Base-by-base conservation (phyloP, 2,888 invertebrate species). In the Clusia tigrina region DNA sequence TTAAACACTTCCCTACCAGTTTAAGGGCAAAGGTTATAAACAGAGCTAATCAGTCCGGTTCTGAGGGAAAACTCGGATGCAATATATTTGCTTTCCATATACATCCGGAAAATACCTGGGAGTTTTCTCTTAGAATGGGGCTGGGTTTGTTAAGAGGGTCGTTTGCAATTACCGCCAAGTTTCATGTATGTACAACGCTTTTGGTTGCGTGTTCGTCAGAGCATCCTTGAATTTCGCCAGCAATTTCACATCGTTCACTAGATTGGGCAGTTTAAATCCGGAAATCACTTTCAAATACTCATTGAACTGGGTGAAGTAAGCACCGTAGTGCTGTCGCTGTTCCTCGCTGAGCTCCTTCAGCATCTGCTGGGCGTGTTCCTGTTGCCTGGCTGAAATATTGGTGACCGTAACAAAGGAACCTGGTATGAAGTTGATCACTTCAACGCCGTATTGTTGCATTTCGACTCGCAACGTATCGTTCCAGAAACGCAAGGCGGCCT, bases 401-500 rank as follows among this genome's bases (percentile, higher is more conserved):
- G 91, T 93, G 53, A 88, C 85, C 1, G 80, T 79, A 0, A 90
- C 84, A 73, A 93, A 93, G 2, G 92, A 92, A 51, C 92, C 94
- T 58, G 95, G 95, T 66, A 93, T 86, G 74, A 95, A 90, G 65
- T 88, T 87, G 1, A 92, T 84, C 42, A 92, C 92, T 57, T 87
- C 84, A 55, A 95, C 85, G n/a, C 89, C 91, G 73, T 90, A 89
- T 72, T 89, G 89, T 22, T 84, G 82, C 72, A 91, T 83, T 83
- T 96, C 95, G 18, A 91, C 84, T 55, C 94, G 86, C 24, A 96
- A 82, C 5, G 90, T 87, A 65, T 89, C 88, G 15, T 88, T 88
- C 89, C 92, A 94, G 1, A 89, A 90, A 53, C 88, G 82, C 2
- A 95, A 77, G 0, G 89, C 95, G 1, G 91, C 89, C 83, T 96